A percentile compares a stretch with the other conserved stretches of the same genome.
phyloP scores from a whole-genome alignment of 1,140 invertebrate species.

The Drosophila serrata region DNA sequence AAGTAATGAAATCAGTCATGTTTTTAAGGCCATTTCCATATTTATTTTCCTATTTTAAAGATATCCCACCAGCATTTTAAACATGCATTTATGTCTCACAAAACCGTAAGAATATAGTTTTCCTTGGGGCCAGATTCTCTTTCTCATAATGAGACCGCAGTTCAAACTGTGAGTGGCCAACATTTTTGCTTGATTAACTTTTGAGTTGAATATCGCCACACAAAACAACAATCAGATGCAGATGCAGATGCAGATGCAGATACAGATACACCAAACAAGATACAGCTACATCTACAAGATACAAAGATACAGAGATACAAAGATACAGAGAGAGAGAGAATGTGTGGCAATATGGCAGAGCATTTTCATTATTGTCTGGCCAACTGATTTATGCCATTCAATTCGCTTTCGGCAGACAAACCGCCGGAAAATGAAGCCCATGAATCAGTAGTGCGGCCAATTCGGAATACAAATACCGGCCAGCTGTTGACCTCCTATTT shows the following conservation, averaged over 20 bases:
- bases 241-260: slow-evolving; percentile 6
- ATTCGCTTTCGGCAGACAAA: slow-evolving; percentile 68
- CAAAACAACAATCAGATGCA: slow-evolving; percentile 27
- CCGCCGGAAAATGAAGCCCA: slow-evolving; percentile 67
- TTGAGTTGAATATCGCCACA: slow-evolving; percentile 69
- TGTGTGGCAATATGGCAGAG: slow-evolving; percentile 48
- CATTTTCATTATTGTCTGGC: slow-evolving; percentile 71
- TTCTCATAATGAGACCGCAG: slow-evolving; percentile 18
- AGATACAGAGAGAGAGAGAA: not conserved
- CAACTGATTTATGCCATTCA: slow-evolving; percentile 72
- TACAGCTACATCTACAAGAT: not conserved
- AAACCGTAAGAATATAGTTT: not conserved
- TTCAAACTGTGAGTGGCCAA: slow-evolving; percentile 11
- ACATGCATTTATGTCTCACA: not conserved
- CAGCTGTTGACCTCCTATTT: slow-evolving; percentile 26
- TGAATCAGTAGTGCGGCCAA: slow-evolving; percentile 65
- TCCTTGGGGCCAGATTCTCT: not conserved
- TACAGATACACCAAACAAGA: not conserved
- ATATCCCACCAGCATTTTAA: not conserved
- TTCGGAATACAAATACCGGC: slow-evolving; percentile 51
- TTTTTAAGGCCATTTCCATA: not conserved
- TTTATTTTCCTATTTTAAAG: not conserved
- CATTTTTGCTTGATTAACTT: slow-evolving; percentile 72
- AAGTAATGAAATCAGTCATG: no score
- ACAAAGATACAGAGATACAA: slow-evolving; percentile 20